Evolutionary conservation across 1,140 invertebrate species (phyloP), one percentile per base, ranked within the genome.

Genomic region (Physella acuta): DNA sequence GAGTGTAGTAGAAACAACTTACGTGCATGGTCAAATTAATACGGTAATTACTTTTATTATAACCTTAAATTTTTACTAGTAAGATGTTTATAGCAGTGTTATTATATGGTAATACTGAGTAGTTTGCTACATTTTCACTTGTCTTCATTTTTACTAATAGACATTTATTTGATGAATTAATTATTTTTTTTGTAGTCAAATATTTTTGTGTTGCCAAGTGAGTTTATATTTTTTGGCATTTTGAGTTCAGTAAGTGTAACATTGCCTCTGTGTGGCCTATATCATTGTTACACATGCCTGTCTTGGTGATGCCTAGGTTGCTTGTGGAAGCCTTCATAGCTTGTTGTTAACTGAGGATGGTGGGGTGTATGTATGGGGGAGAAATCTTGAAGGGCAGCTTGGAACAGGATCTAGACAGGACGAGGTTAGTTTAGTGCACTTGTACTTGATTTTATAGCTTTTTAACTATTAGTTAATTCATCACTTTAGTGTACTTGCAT

Each of bases 311-410:
- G 70, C 85, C 52, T 84, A 90, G 88, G 86, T 91, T 75, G 85
- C 88, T 68, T 89, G 89, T 75, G 91, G 91, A 20, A 90, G 88
- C 76, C 88, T 90, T 74, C 91, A 92, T 78, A 89, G 88, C 59
- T 86, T 88, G 20, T 74, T 91, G n/a, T 74, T 92, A 36, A 91
- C 90, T 3, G 86, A 86, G 59, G 86, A 89, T 73, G 90, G 90
- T 20, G 86, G 86, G 36, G 82, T 91, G 2, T 92, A 89, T 75
- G 87, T 88, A 0, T 92, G 91, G 90, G 91, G 91, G 34, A 83
- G 88, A 51, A 91, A 91, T 82, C 79, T 89, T 24, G 90, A 91
- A 78, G 91, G 89, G 20, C 91, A 92, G 81, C 81, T 91, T 67
- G 91, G 91, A n/a, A 88, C 88, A 71, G 87, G 88, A 49, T 86